Base-by-base conservation (phyloP, 2,113 vertebrate species). In the Cyanoderma ruficeps region DNA sequence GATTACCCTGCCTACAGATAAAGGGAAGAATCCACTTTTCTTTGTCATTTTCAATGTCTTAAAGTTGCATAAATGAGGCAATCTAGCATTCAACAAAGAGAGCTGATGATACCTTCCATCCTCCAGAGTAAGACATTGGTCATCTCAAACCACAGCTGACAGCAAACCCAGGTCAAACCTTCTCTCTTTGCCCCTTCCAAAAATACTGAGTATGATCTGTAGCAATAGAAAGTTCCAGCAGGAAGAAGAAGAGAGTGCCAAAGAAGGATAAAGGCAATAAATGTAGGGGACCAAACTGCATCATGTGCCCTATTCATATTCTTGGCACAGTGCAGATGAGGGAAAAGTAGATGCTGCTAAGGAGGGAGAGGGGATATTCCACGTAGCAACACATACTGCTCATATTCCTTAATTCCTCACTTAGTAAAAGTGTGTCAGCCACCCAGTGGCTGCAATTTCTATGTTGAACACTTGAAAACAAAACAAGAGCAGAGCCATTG, bases 201-300 rank as follows among this genome's bases (percentile, higher is more conserved):
- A 91, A 85, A 33, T 15, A 59, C 39, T n/a, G 35, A 67, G 11
- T 52, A n/a, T 50, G 7, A 56, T 17, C 56, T 50, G 13, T 30
- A 44, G 21, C 47, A 71, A 23, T 2, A 79, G 17, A 55, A 92
- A 42, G 6, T 70, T 87, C 46, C 33, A 81, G 17, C 10, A 33
- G 23, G 39, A 75, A 70, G 41, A 42, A 49, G 22, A 44, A 7
- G 4, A 61, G 11, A 64, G 3, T 24, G 14, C 7, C 27, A 37
- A 83, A 57, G 41, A 64, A 35, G 14, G 3, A 44, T 19, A 74
- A 77, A 72, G 37, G 16, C 23, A 41, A 31, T 35, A 57, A 69
- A 56, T 0, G 0, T 0, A 39, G 27, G 10, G 13, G 17, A 61
- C 8, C 0, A 4, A 4, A 60, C 12, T 65, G 10, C 37, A 57